Evolutionary conservation across 2,113 vertebrate genomes (phyloP).

Genomic region (Enhydra lutris): DNA sequence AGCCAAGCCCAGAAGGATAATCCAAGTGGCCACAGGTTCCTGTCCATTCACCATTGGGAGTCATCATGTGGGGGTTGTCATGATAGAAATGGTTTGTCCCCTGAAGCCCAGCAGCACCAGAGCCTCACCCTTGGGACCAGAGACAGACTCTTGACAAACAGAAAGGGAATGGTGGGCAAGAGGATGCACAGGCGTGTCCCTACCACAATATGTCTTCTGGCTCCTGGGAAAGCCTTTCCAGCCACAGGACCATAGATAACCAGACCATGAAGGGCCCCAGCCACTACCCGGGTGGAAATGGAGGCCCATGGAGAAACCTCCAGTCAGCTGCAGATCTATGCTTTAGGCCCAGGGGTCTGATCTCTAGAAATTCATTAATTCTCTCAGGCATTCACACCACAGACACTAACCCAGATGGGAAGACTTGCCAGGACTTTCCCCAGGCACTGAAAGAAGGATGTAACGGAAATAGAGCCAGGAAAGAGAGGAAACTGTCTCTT

Average conservation of each 20-base stretch:
- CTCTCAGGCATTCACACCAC: background rate
- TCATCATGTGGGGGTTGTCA: background rate
- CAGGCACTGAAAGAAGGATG: background rate
- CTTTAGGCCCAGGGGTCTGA: background rate
- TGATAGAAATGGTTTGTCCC: background rate
- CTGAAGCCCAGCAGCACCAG: background rate
- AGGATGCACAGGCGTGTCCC: background rate
- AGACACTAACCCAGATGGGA: background rate
- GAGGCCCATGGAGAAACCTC: background rate
- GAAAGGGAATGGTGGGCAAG: background rate
- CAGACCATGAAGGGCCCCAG: background rate
- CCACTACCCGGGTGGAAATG: background rate
- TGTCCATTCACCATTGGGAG: background rate
- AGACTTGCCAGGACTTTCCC: background rate
- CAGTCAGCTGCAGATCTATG: background rate
- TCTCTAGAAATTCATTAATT: background rate
- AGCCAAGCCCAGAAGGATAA: background rate
- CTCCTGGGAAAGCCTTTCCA: background rate
- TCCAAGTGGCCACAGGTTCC: background rate
- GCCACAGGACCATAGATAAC: background rate
- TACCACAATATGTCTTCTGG: background rate
- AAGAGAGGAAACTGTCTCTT: background rate
- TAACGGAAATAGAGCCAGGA: background rate
- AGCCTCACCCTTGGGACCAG: background rate
- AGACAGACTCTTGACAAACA: background rate